Evolutionary conservation across 2,113 vertebrate genomes (phyloP).

Genomic region (Talpa occidentalis): DNA sequence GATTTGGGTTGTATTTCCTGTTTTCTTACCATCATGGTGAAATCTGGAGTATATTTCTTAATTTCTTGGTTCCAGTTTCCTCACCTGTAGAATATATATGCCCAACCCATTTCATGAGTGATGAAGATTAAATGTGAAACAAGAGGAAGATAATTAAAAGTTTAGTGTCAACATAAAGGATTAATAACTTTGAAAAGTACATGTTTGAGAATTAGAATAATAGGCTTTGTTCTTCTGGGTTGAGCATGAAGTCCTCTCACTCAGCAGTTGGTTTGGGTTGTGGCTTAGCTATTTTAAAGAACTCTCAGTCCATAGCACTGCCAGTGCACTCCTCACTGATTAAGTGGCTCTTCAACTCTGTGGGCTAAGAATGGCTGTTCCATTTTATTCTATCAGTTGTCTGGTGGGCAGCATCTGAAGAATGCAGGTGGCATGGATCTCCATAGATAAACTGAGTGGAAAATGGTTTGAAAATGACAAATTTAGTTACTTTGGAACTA

Average conservation of each 20-base stretch:
- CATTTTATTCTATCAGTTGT: background rate
- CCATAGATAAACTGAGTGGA: background rate
- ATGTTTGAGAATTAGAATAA: background rate
- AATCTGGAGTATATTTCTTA: background rate
- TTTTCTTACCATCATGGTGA: background rate
- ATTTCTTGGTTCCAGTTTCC: background rate
- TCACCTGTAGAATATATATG: background rate
- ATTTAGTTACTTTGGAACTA: background rate
- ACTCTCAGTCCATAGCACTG: conserved; percentile 19
- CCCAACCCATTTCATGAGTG: background rate
- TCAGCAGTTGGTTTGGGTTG: background rate
- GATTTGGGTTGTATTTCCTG: background rate
- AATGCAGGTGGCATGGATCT: background rate
- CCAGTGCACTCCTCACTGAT: conserved; percentile 15
- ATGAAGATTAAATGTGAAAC: background rate
- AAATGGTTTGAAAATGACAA: background rate
- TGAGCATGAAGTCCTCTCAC: background rate
- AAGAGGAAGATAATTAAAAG: background rate
- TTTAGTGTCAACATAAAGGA: background rate
- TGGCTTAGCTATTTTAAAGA: conserved; percentile 34
- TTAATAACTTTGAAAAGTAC: background rate
- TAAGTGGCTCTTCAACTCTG: conserved; percentile 67
- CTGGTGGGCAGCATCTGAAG: background rate
- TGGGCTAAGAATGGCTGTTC: conserved; percentile 51
- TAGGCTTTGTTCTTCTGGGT: background rate